Evolutionary conservation across 2,113 vertebrate genomes (phyloP).

Genomic region (Isichthys henryi): DNA sequence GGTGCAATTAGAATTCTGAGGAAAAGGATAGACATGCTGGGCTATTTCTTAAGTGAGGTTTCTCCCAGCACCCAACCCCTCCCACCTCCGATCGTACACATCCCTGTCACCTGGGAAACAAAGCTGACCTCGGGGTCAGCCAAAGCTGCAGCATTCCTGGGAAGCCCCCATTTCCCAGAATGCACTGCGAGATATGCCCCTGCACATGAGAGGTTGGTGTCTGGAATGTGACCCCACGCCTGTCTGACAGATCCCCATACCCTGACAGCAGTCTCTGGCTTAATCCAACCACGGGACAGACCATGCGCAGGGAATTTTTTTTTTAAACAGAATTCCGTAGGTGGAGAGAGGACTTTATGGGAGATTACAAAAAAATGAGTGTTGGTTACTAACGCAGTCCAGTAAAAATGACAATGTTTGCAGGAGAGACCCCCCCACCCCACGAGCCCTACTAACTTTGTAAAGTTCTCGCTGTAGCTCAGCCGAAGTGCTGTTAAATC

Average conservation of each 20-base stretch:
- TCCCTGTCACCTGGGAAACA: background rate
- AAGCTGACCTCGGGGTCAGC: background rate
- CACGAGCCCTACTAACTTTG: slow-evolving; percentile 37
- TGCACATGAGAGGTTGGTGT: slow-evolving; percentile 47
- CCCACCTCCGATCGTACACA: background rate
- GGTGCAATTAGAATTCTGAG: background rate
- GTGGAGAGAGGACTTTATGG: background rate
- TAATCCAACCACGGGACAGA: background rate
- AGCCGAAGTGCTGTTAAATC: slow-evolving; percentile 68
- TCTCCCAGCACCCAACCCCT: background rate
- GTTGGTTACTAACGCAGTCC: background rate
- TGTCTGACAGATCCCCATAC: background rate
- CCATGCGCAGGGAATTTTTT: background rate
- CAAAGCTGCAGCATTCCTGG: slow-evolving; percentile 22
- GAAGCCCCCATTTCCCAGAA: slow-evolving; percentile 26
- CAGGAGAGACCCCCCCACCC: slow-evolving; percentile 16
- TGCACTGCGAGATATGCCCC: slow-evolving; percentile 29
- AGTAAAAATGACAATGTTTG: background rate
- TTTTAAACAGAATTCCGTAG: background rate
- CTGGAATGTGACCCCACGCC: slow-evolving; percentile 50
- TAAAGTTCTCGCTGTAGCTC: slow-evolving; percentile 77
- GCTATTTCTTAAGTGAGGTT: background rate
- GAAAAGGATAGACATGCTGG: background rate
- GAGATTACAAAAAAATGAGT: background rate
- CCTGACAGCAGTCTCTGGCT: background rate